phyloP scores from a whole-genome alignment of 2,888 invertebrate genomes.

The Synergus japonicus region DNA sequence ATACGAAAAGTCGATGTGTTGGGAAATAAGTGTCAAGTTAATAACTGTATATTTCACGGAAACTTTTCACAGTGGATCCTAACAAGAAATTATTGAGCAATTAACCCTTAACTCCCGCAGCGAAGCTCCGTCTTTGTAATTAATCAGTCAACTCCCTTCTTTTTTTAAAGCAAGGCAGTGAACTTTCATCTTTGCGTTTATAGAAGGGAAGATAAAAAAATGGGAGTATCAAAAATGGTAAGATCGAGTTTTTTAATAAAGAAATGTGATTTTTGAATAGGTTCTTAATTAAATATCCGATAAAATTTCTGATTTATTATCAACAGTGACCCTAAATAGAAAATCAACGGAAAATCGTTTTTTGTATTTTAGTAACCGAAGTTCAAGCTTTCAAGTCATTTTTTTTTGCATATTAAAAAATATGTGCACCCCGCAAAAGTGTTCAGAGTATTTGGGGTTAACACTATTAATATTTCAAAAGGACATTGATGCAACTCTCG shows the following conservation, averaged over 20 bases:
- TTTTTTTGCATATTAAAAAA: not conserved
- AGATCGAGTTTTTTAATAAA: not conserved
- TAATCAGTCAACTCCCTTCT: not conserved
- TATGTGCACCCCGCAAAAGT: not conserved
- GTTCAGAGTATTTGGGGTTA: not conserved
- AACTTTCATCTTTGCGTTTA: not conserved
- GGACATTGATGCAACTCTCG: not conserved
- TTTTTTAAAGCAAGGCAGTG: not conserved
- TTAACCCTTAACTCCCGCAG: slow-evolving; percentile 31
- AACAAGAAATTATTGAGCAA: slow-evolving; percentile 27
- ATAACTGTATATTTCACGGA: not conserved
- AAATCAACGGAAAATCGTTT: not conserved
- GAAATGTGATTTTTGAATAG: not conserved
- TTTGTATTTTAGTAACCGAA: not conserved
- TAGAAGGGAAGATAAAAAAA: too few species aligned
- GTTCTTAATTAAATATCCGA: not conserved
- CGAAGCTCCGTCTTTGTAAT: not conserved
- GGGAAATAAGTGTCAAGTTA: not conserved
- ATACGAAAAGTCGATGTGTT: not conserved
- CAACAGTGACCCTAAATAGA: not conserved
- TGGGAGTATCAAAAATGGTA: too few species aligned
- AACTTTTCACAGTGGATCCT: not conserved
- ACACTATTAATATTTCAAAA: not conserved
- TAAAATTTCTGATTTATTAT: not conserved
- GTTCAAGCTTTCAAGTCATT: not conserved